Evolutionary conservation across 2,888 invertebrate genomes (phyloP).

Genomic region (Globia sparganii): DNA sequence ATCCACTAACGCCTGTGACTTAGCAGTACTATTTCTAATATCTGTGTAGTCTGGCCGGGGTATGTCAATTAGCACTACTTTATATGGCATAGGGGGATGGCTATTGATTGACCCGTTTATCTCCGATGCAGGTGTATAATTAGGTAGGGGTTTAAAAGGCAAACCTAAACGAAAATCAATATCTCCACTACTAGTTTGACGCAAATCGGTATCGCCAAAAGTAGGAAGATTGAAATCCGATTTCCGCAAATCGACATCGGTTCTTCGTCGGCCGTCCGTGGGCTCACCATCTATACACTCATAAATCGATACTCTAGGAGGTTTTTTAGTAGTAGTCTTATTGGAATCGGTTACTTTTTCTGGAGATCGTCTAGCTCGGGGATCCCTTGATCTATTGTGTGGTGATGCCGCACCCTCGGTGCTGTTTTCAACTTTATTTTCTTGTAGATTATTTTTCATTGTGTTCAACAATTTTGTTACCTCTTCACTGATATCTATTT

Average conservation of each 20-base stretch:
- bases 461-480: conserved; percentile 92
- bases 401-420: conserved; percentile 74
- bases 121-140: conserved; percentile 96
- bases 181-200: conserved; percentile 91
- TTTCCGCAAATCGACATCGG: conserved; percentile 89
- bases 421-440: conserved; percentile 75
- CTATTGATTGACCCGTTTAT: conserved; percentile 95
- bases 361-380: conserved; percentile 83
- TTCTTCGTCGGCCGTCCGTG: conserved; percentile 85
- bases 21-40: conserved; percentile 92
- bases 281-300: conserved; percentile 91
- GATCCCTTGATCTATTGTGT: conserved; percentile 80
- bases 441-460: conserved; percentile 89
- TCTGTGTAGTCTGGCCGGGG: conserved; percentile 94
- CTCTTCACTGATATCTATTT: conserved; percentile 93
- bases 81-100: conserved; percentile 94
- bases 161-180: conserved; percentile 94
- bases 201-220: conserved; percentile 92
- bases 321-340: conserved; percentile 75
- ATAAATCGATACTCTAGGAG: conserved; percentile 90
- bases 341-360: conserved; percentile 78
- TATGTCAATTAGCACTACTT: conserved; percentile 91
- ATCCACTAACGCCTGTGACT: conserved; percentile 93
- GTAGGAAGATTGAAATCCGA: conserved; percentile 89
- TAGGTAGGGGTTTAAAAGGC: conserved; percentile 95